Base-by-base conservation (phyloP, 1,140 invertebrate genomes). In the Pseudomyrmex pallidus region DNA sequence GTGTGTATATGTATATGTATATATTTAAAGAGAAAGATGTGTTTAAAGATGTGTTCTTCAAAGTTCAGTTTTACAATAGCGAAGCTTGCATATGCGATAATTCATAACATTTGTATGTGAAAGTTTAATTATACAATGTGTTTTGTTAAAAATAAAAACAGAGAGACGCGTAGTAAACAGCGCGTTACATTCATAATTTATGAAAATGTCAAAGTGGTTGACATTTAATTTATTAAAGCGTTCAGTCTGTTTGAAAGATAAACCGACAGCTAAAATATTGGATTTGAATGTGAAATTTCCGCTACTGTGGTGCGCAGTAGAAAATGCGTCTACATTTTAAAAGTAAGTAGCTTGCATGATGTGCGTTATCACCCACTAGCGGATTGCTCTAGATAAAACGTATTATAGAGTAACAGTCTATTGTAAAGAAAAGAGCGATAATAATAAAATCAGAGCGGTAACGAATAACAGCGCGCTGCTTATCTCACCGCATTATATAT, bases 181-280 rank as follows among this genome's bases (percentile, higher is more conserved):
- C 5, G 15, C 22, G n/a, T 56, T 20, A 59, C 17, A 73, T 9
- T 44, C 13, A 10, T 46, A 66, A 76, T 54, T 76, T 12, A 54
- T 67, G 15, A 56, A 66, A 77, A 48, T 25, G 5, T 54, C 17
- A 7, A 20, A 1, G 2, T 46, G 46, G 25, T 17, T 76, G 73
- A 76, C 25, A 52, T 76, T 8, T 22, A 54, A 74, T 62, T 74
- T 74, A 62, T 74, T 74, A 54, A 25, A 44, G 3, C 8, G 15
- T 54, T 54, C 35, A 73, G 17, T 54, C 13, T 22, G n/a, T 52
- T 10, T 2, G 4, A 54, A 57, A 10, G 25, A 44, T 35, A 10
- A 44, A 54, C 44, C n/a, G 54, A 44, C 12, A 78, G 17, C 15
- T 70, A 25, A 48, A 70, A 25, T 22, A 59, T 80, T 46, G 0